phyloP scores from a whole-genome alignment of 2,113 vertebrate species.

The Actenoides lindsayi region DNA sequence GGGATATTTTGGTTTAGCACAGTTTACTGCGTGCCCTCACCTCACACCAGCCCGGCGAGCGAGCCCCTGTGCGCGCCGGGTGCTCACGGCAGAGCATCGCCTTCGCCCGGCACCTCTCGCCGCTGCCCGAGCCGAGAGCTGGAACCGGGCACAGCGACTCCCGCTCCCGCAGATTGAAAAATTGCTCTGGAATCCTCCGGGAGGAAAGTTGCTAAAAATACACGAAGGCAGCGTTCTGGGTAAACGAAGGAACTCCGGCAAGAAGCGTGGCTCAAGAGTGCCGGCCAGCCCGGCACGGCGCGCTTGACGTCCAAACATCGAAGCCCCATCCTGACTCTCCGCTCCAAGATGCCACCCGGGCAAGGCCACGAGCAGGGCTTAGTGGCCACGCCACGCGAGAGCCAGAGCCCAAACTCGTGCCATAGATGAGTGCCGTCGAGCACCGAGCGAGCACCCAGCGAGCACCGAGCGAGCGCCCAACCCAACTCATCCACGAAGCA shows the following conservation, averaged over 20 bases:
- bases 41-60: not conserved
- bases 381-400: rapidly evolving
- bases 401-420: rapidly evolving
- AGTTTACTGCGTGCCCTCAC: not conserved
- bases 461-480: not conserved
- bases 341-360: not conserved
- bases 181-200: slow-evolving; percentile 34
- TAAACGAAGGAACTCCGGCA: not conserved
- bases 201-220: slow-evolving; percentile 65
- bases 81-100: not conserved
- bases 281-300: not conserved
- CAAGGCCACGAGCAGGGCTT: not conserved
- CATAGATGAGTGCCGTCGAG: not conserved
- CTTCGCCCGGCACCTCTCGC: not conserved
- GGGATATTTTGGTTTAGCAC: not conserved
- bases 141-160: not conserved
- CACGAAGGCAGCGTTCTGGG: not conserved
- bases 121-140: not conserved
- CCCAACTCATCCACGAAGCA: rapidly evolving
- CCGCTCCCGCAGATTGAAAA: slow-evolving; percentile 28
- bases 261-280: not conserved
- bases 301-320: rapidly evolving
- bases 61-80: not conserved
- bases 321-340: not conserved
- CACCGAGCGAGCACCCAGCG: not conserved